Percentiles rank a stretch among this genome's conserved stretches.
Conservation (phyloP, 2,797 vertebrate species). For the Zalophus californianus region DNA sequence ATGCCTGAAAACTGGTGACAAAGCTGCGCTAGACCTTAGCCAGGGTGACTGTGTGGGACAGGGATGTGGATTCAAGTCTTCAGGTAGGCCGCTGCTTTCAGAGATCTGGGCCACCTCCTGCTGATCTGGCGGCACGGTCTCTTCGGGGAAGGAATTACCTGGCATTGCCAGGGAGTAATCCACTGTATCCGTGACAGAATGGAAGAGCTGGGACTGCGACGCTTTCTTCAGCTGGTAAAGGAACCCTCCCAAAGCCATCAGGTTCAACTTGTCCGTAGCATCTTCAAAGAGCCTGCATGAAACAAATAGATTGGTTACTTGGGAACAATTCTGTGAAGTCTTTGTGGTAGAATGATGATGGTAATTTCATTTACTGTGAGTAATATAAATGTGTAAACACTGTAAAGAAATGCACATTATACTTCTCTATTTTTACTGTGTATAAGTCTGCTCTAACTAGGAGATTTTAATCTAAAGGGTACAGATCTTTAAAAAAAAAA, state of each 20-base stretch:
- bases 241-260: slow-evolving; percentile 93
- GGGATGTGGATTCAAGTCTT: not conserved
- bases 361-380: slow-evolving; percentile 36
- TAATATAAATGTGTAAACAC: not conserved
- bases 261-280: slow-evolving; percentile 95
- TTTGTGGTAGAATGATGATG: not conserved
- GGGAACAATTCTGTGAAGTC: slow-evolving; percentile 64
- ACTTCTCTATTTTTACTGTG: not conserved
- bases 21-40: not conserved
- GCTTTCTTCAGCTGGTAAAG: slow-evolving; percentile 97
- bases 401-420: not conserved
- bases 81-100: too few relatives aligned
- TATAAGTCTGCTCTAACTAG: not conserved
- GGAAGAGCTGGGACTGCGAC: slow-evolving; percentile 96
- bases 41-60: rapidly evolving
- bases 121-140: not conserved
- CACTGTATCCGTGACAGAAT: slow-evolving; percentile 94
- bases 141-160: slow-evolving; percentile 86
- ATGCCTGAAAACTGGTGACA: not conserved
- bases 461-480: not conserved
- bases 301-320: slow-evolving; percentile 62
- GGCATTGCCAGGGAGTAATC: slow-evolving; percentile 98
- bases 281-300: slow-evolving; percentile 96
- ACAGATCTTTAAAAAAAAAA: not conserved
- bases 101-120: not conserved